Evolutionary conservation across 2,888 invertebrate species (phyloP).

Genomic region (Tricholauxania praeusta): DNA sequence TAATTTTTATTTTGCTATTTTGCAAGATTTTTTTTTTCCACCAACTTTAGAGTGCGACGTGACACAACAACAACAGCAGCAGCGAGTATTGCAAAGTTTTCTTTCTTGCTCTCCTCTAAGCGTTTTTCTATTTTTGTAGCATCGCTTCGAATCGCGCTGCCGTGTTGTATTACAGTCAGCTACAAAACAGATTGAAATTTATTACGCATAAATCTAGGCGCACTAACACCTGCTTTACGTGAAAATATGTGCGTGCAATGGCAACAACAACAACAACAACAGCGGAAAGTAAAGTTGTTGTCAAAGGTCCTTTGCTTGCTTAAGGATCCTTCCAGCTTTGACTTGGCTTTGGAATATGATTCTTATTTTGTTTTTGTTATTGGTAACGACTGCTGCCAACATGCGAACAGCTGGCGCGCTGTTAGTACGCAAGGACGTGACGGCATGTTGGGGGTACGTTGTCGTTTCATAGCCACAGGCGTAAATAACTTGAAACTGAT

Average conservation of each 20-base stretch:
- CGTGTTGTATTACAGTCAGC: neutral
- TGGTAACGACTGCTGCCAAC: no score
- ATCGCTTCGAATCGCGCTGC: neutral
- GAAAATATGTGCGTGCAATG: conserved; percentile 28
- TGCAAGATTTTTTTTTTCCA: conserved; percentile 22
- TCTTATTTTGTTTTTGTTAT: no score
- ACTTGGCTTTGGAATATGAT: no score
- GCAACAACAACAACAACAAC: neutral
- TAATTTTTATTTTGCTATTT: conserved; percentile 21
- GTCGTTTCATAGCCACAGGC: conserved; percentile 9
- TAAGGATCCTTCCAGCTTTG: no score
- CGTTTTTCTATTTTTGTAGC: neutral
- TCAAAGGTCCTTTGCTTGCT: no score
- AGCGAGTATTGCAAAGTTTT: conserved; percentile 25
- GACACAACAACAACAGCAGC: conserved; percentile 27
- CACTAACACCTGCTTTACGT: conserved; percentile 56
- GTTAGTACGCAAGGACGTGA: neutral
- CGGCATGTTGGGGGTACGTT: no score
- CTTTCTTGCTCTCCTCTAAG: conserved; percentile 22
- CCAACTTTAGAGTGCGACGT: conserved; percentile 26
- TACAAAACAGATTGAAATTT: conserved; percentile 64
- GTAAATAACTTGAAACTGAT: conserved; percentile 14
- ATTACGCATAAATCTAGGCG: conserved; percentile 66
- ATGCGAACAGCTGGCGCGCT: conserved; percentile 14
- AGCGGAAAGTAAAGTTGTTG: no score